A percentile compares a stretch with the other conserved stretches of the same genome.
These are phyloP conservation scores for Oostethus manadensis DNA, from an alignment of 2,113 vertebrate genomes.

Conservation along the genomic window DNA sequence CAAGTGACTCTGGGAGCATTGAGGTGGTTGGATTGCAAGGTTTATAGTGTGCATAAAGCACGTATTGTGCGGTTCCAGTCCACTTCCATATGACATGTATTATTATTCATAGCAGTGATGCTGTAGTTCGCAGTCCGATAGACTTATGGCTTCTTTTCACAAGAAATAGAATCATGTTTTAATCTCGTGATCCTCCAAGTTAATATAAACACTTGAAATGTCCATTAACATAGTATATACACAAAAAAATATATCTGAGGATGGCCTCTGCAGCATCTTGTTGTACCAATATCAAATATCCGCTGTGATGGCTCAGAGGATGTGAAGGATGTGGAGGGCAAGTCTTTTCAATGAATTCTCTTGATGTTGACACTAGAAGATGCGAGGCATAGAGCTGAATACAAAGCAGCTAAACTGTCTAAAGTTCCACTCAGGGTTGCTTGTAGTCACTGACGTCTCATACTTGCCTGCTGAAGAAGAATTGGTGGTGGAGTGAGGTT, in stretches of 20 bases:
- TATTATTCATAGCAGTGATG: no score
- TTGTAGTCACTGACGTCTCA: conserved; percentile 29
- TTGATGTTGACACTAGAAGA: conserved; percentile 48
- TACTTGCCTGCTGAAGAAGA: conserved; percentile 7
- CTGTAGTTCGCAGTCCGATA: no score
- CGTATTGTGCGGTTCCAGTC: no score
- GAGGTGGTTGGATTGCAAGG: no score
- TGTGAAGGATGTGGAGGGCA: conserved; percentile 25
- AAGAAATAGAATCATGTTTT: no score
- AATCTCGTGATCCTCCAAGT: neutral
- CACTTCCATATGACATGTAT: no score
- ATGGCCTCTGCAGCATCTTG: conserved; percentile 32
- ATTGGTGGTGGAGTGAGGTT: conserved; percentile 28
- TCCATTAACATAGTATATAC: neutral
- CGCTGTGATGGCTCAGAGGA: conserved; percentile 30
- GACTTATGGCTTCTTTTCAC: no score
- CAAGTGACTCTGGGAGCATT: no score
- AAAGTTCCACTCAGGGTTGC: conserved; percentile 32
- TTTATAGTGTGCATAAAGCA: no score
- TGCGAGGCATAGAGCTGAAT: conserved; percentile 43
- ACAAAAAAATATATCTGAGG: conserved; percentile 9
- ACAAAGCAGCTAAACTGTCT: conserved; percentile 38
- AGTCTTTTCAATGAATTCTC: conserved; percentile 53
- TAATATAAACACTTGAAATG: neutral
- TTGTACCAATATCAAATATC: conserved; percentile 45